Conservation (phyloP, 1,140 invertebrate species). For the Nomia melanderi region DNA sequence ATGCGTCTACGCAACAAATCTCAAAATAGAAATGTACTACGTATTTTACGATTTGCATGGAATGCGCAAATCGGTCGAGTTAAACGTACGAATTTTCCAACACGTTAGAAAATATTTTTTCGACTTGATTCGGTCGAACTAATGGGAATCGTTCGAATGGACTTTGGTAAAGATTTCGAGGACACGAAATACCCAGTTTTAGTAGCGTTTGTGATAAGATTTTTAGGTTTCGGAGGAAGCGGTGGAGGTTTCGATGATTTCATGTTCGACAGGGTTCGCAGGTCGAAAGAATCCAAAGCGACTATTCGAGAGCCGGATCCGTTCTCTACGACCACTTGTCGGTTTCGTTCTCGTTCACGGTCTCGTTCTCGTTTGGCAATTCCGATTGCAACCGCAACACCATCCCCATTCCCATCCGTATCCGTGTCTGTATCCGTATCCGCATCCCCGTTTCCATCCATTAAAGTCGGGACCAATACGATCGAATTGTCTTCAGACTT, state of each 20-base stretch:
- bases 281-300: constrained; percentile 43
- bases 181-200: constrained; percentile 70
- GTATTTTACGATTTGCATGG: neutral
- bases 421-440: too few relatives aligned
- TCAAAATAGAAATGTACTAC: neutral
- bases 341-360: too few relatives aligned
- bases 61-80: neutral
- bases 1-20: neutral
- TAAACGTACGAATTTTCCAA: neutral
- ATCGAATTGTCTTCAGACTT: constrained; percentile 58
- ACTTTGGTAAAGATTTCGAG: constrained; percentile 71
- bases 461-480: constrained; percentile 68
- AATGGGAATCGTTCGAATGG: constrained; percentile 54
- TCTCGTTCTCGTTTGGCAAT: too few relatives aligned
- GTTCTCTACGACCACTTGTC: constrained; percentile 76
- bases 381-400: too few relatives aligned
- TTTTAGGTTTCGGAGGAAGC: constrained; percentile 79
- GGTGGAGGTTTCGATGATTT: constrained; percentile 77
- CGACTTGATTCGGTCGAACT: constrained; percentile 53
- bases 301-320: constrained; percentile 57
- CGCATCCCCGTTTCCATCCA: constrained; percentile 74
- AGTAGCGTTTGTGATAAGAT: constrained; percentile 66
- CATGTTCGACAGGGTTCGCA: constrained; percentile 37
- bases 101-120: constrained; percentile 62
- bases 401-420: too few relatives aligned